Percentiles rank a stretch among this genome's conserved stretches.
Conservation (phyloP, 2,797 vertebrate species). For the Hoplostethus mediterraneus region DNA sequence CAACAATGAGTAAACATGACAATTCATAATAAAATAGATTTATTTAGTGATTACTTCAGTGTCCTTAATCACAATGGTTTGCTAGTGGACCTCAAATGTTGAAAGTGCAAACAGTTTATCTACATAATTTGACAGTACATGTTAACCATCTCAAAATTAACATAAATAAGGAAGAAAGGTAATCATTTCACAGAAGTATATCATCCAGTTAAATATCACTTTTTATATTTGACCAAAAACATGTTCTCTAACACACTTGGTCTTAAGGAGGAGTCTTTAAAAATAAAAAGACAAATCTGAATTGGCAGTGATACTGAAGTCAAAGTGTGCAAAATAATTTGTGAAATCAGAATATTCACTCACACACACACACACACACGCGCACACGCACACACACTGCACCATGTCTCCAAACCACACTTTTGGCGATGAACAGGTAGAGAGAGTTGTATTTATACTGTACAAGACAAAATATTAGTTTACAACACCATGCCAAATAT, state of each 20-base stretch:
- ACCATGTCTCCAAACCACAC: conserved; percentile 9
- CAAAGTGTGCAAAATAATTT: conserved; percentile 53
- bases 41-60: conserved; percentile 47
- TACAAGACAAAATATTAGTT: conserved; percentile 13
- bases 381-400: conserved; percentile 2
- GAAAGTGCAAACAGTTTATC: conserved; percentile 50
- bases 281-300: conserved; percentile 9
- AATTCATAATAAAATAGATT: conserved; percentile 69
- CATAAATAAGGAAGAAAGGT: conserved; percentile 43
- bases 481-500: neutral
- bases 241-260: conserved; percentile 9
- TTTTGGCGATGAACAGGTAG: conserved; percentile 13
- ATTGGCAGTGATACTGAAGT: conserved; percentile 71
- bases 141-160: conserved; percentile 35
- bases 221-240: conserved; percentile 14
- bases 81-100: conserved; percentile 38
- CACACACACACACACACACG: conserved; percentile 5
- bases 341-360: conserved; percentile 40
- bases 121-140: conserved; percentile 42
- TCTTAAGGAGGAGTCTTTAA: conserved; percentile 35
- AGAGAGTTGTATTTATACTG: conserved; percentile 16
- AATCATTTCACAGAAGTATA: conserved; percentile 34
- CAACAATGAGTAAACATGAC: neutral
- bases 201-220: conserved; percentile 22
- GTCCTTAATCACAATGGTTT: conserved; percentile 16